phyloP scores from a whole-genome alignment of 1,140 invertebrate genomes.

The Hestina assimilis region DNA sequence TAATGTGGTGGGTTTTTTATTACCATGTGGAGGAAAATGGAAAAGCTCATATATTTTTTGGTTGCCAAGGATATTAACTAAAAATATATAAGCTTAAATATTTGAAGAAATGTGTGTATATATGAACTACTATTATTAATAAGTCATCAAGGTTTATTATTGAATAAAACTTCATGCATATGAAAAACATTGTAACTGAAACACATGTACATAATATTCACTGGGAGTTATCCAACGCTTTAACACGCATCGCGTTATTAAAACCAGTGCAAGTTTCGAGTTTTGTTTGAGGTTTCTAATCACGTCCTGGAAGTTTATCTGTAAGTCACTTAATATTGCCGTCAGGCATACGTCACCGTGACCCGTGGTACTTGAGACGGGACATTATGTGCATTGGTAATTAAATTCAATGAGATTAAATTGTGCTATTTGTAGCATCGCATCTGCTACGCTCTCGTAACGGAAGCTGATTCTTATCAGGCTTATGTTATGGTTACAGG shows the following conservation, averaged over 20 bases:
- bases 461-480: constrained; percentile 61
- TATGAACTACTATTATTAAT: too few species aligned
- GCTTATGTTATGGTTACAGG: constrained; percentile 42
- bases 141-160: too few species aligned
- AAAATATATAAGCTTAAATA: too few species aligned
- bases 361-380: constrained; percentile 55
- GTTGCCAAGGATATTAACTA: too few species aligned
- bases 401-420: constrained; percentile 74
- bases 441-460: constrained; percentile 44
- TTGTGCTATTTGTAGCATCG: constrained; percentile 64
- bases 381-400: constrained; percentile 68
- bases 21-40: too few species aligned
- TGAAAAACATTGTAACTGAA: too few species aligned
- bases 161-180: too few species aligned
- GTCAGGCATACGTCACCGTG: constrained; percentile 46
- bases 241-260: constrained; percentile 3
- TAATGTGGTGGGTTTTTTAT: too few species aligned
- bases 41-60: too few species aligned
- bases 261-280: constrained; percentile 17
- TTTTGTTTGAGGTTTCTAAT: constrained; percentile 33
- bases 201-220: too few species aligned
- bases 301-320: constrained; percentile 42
- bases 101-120: too few species aligned
- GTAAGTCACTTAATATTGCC: constrained; percentile 50
- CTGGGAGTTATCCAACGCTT: background rate